A percentile compares a stretch with the other conserved stretches of the same genome.
phyloP scores from a whole-genome alignment of 2,113 vertebrate species.

The Sander vitreus region DNA sequence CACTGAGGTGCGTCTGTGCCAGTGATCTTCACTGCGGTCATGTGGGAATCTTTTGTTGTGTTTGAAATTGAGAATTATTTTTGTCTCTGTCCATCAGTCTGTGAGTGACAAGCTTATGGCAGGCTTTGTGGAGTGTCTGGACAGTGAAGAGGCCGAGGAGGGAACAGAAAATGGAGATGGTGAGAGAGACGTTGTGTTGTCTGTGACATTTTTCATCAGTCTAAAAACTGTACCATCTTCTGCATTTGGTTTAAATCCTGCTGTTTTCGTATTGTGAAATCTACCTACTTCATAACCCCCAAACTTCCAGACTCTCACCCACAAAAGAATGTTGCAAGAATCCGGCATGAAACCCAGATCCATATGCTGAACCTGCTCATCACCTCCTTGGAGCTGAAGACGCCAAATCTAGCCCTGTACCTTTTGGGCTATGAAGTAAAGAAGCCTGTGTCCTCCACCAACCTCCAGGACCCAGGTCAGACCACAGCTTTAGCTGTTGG shows the following conservation, averaged over 20 bases:
- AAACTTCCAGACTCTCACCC: conserved; percentile 77
- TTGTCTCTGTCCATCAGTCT: conserved; percentile 75
- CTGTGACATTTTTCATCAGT: background rate
- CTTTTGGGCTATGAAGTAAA: conserved; percentile 96
- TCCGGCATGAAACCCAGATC: conserved; percentile 94
- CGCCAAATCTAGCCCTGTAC: conserved; percentile 94
- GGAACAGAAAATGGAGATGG: conserved; percentile 88
- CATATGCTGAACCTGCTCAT: conserved; percentile 98
- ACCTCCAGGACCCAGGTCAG: conserved; percentile 95
- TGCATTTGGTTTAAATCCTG: background rate
- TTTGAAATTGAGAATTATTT: background rate
- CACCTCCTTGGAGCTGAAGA: conserved; percentile 93
- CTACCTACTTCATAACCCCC: background rate
- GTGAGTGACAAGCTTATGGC: conserved; percentile 96
- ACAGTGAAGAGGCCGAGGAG: conserved; percentile 95
- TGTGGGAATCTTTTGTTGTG: background rate
- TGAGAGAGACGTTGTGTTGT: conserved; percentile 60
- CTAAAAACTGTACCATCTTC: background rate
- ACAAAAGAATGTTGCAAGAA: conserved; percentile 86
- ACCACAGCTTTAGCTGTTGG: background rate
- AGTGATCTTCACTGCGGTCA: background rate
- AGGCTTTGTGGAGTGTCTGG: conserved; percentile 97
- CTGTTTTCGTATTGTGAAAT: background rate
- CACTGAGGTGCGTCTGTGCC: background rate
- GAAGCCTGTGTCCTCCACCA: conserved; percentile 95